Evolutionary conservation across 2,888 invertebrate species (phyloP).

Genomic region (Eupsilia transversa): DNA sequence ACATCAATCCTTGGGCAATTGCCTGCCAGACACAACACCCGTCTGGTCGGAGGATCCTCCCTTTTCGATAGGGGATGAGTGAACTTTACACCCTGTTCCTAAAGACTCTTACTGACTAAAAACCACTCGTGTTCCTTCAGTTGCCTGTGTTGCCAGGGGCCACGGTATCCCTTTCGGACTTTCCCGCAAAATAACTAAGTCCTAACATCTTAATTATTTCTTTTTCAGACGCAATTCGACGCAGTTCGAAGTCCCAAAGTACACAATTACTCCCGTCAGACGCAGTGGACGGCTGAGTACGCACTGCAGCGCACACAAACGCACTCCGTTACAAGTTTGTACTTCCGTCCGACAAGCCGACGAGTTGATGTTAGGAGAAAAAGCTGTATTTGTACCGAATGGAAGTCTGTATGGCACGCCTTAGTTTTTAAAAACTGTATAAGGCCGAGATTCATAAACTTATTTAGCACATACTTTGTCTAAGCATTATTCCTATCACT

Average conservation of each 20-base stretch:
- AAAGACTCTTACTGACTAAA: too few relatives aligned
- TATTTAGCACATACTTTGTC: neutral
- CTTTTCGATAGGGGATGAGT: too few relatives aligned
- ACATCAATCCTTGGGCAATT: too few relatives aligned
- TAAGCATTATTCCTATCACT: neutral
- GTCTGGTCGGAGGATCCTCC: too few relatives aligned
- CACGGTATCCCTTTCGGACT: too few relatives aligned
- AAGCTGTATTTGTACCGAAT: slow-evolving; percentile 74
- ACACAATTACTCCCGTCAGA: slow-evolving; percentile 88
- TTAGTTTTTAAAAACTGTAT: slow-evolving; percentile 33
- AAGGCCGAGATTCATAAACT: neutral
- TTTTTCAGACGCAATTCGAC: slow-evolving; percentile 73
- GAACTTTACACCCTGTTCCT: too few relatives aligned
- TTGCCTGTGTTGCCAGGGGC: too few relatives aligned
- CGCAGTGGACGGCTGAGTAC: slow-evolving; percentile 81
- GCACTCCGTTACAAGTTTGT: slow-evolving; percentile 72
- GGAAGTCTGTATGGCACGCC: slow-evolving; percentile 72
- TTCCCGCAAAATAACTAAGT: too few relatives aligned
- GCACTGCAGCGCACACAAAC: slow-evolving; percentile 39
- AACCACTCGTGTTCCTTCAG: too few relatives aligned
- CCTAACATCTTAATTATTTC: neutral
- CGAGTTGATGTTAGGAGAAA: slow-evolving; percentile 57
- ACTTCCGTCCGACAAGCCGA: slow-evolving; percentile 70
- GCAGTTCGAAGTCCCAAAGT: slow-evolving; percentile 65
- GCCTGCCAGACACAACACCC: too few relatives aligned